Conservation (phyloP, 2,888 invertebrate genomes). For the Trachelus troglodyta region DNA sequence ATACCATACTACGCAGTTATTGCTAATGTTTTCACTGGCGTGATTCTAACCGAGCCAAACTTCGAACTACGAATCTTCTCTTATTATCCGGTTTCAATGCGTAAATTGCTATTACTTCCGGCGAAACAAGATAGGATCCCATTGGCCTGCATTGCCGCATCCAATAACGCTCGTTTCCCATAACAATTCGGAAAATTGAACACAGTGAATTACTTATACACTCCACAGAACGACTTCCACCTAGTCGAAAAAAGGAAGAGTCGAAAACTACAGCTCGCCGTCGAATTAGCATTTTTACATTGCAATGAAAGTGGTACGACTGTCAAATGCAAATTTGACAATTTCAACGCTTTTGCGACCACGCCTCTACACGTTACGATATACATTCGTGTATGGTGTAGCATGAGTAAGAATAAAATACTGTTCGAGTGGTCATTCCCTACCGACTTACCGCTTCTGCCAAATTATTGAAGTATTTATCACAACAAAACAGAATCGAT, state of each 20-base stretch:
- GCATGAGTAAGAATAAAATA: background rate
- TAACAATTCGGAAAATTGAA: background rate
- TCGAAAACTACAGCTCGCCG: background rate
- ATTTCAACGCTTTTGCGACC: constrained; percentile 18
- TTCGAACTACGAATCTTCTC: too few species aligned
- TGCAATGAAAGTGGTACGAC: background rate
- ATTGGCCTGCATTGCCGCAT: background rate
- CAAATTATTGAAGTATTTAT: background rate
- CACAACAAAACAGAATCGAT: background rate
- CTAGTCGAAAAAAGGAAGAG: background rate
- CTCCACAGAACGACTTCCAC: background rate
- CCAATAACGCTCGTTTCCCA: background rate
- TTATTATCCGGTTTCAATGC: background rate
- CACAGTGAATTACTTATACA: background rate
- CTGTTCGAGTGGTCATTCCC: background rate
- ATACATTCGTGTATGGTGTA: background rate
- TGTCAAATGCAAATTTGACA: background rate
- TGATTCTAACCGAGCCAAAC: too few species aligned
- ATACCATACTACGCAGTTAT: too few species aligned
- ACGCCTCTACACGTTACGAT: background rate
- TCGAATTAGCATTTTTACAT: background rate
- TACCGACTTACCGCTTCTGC: background rate
- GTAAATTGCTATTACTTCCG: background rate
- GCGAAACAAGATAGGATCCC: background rate
- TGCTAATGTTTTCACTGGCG: too few species aligned